Base-by-base conservation (phyloP, 2,113 vertebrate species). In the Setophaga coronata region DNA sequence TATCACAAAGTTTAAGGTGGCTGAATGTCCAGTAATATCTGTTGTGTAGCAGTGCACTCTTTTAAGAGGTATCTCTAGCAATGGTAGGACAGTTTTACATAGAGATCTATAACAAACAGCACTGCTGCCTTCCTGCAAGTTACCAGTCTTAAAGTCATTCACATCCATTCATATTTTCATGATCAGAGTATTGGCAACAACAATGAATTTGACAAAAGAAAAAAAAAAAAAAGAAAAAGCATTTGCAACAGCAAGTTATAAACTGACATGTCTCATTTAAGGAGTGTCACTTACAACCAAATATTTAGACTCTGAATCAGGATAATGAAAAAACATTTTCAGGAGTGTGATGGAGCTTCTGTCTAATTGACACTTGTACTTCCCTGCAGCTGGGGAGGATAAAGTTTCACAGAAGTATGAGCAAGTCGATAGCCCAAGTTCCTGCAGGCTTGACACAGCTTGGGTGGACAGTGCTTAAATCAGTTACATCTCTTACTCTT, bases 221-320 rank as follows among this genome's bases (percentile, higher is more conserved):
- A 33, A 34, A 14, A 34, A 14, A n/a, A n/a, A 14, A 31, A 47
- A 51, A 31, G 7, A n/a, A 47, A 64, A 71, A n/a, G 4, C 47
- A 53, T 56, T 93, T 80, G 28, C 64, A 71, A 71, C 36, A 56
- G 42, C 33, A 60, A 83, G 47, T 92, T 93, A 94, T 88, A 93
- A 96, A 86, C 64, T 94, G 92, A 93, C 92, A 94, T 38, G 33
- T 92, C 79, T 94, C 90, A 94, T 90, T 94, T 90, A 83, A 92
- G 60, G 62, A 64, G 24, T 86, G 90, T 88, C 93, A 92, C 64
- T 94, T 96, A 60, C 26, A 94, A 86, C 76, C 51, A 96, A 96
- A 95, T 95, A 96, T 96, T 97, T 95, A 94, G 96, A 96, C 93
- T 93, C 69, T 15, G 54, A 87, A 92, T 94, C 96, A 89, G 65